Evolutionary conservation across 2,797 vertebrate genomes (phyloP), one percentile per base, ranked within the genome.

Genomic region (Botia kubotai): DNA sequence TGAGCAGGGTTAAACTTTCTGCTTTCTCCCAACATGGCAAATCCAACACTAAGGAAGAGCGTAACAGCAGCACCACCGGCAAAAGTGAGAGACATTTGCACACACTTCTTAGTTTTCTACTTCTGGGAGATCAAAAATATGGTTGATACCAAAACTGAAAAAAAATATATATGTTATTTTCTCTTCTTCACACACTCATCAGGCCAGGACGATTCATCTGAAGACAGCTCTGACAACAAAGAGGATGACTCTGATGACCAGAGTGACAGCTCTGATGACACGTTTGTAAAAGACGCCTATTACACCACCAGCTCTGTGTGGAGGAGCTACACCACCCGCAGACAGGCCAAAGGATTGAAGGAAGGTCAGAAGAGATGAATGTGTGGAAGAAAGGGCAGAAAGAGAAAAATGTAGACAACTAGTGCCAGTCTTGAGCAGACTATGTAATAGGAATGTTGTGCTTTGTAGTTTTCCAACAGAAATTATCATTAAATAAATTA

Each of bases 291-390:
- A 87, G 97, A 98, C 0, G 96, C 95, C 39, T 96, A 92, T 90
- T 95, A 92, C 90, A 94, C 89, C 88, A 89, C 95, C 62, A 96
- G 95, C 90, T 96, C 96, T 0, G 97, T 99, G 71, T 97, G 96
- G 96, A 96, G 97, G 80, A 98, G 97, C 89, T 99, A 99, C 72
- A 98, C 97, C 62, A 99, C 98, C 0, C 95, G 98, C 0, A 93
- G 97, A 7, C 97, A 98, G 87, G 96, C 95, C 3, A 96, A 98
- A 57, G 97, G 97, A 85, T 95, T 96, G 89, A 96, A 95, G 82
- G 97, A 99, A 85, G 94, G 94, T 94, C 68, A 91, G 91, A 12
- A 50, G 2, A 23, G 14, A 48, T 6, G 0, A 57, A 46, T 39
- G 11, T 33, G 26, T 39, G 4, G 7, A 8, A 71, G 16, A 50